A percentile compares a stretch with the other conserved stretches of the same genome.
phyloP scores from a whole-genome alignment of 2,888 invertebrate genomes.

The Villa cingulata region DNA sequence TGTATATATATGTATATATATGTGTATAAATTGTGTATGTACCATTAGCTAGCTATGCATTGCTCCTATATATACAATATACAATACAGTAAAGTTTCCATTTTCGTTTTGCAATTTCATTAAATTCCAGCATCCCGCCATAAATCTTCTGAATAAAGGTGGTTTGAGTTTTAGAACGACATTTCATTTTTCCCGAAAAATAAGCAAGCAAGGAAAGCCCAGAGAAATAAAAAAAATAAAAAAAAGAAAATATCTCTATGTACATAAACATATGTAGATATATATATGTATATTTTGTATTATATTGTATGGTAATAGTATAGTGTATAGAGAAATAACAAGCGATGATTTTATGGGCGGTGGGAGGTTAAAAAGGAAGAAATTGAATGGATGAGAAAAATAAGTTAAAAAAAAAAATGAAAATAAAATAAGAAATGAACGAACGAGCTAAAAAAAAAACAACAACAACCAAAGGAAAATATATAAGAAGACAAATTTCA shows the following conservation, averaged over 20 bases:
- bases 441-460: background rate
- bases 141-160: conserved; percentile 27
- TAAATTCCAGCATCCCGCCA: conserved; percentile 37
- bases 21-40: conserved; percentile 2
- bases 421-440: too few species aligned
- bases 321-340: too few species aligned
- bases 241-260: too few species aligned
- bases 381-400: too few species aligned
- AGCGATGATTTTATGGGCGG: too few species aligned
- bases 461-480: conserved; percentile 1
- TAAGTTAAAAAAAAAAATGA: too few species aligned
- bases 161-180: conserved; percentile 10
- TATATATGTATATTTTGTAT: too few species aligned
- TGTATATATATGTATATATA: conserved; percentile 2
- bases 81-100: conserved; percentile 14
- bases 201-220: conserved; percentile 7
- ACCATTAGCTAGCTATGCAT: too few species aligned
- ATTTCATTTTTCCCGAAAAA: conserved; percentile 9
- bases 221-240: conserved; percentile 4
- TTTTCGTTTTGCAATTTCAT: conserved; percentile 37
- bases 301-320: too few species aligned
- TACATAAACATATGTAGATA: too few species aligned
- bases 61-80: too few species aligned
- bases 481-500: conserved; percentile 3
- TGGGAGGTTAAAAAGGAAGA: too few species aligned